phyloP scores from a whole-genome alignment of 2,797 vertebrate species.

The Mallotus villosus region DNA sequence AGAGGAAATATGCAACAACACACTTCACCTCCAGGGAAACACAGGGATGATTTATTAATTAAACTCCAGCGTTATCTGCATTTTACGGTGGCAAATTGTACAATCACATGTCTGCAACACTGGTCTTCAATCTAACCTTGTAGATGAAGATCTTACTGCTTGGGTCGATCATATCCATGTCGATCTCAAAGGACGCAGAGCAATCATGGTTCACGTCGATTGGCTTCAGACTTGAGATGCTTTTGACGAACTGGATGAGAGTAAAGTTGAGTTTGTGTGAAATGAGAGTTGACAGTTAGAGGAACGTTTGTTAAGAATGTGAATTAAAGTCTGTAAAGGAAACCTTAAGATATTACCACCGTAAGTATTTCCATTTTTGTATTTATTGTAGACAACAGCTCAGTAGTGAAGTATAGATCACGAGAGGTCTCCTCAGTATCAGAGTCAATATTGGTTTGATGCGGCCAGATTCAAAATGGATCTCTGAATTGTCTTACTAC shows the following conservation, averaged over 20 bases:
- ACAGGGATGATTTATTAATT: background rate
- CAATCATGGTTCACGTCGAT: slow-evolving; percentile 74
- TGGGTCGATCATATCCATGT: slow-evolving; percentile 79
- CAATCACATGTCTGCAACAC: background rate
- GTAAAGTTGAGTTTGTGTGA: background rate
- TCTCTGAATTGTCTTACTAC: too few relatives aligned
- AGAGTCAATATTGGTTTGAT: too few relatives aligned
- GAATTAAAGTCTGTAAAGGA: too few relatives aligned
- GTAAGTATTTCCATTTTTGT: background rate
- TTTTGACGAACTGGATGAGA: slow-evolving; percentile 71
- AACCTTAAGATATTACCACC: too few relatives aligned
- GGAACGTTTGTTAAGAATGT: background rate
- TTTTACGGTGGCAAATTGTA: background rate
- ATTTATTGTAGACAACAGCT: background rate
- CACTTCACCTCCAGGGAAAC: background rate
- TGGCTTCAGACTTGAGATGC: slow-evolving; percentile 70
- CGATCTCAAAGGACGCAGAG: slow-evolving; percentile 78
- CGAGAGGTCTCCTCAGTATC: too few relatives aligned
- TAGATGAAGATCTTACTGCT: slow-evolving; percentile 80
- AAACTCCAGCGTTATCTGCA: background rate
- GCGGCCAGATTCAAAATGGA: too few relatives aligned
- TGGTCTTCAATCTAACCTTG: slow-evolving; percentile 72
- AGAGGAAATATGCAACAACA: slow-evolving; percentile 6
- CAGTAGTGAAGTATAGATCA: too few relatives aligned
- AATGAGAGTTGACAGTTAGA: background rate